A percentile compares a stretch with the other conserved stretches of the same genome.
Conservation (phyloP, 1,140 invertebrate species). For the Vanessa atalanta region DNA sequence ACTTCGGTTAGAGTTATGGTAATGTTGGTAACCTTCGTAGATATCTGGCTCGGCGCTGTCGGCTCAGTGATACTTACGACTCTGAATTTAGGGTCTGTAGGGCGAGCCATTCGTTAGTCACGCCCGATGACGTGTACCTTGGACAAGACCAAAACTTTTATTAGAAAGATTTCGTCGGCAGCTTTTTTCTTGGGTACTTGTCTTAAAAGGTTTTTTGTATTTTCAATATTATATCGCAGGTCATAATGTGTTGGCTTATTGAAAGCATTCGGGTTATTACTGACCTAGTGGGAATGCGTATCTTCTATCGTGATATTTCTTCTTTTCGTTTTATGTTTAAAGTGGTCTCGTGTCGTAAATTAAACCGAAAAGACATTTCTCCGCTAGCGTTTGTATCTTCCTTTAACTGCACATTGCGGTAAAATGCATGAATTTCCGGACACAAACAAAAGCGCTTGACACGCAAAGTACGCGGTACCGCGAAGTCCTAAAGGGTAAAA, state of each 20-base stretch:
- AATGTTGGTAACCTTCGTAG: constrained; percentile 72
- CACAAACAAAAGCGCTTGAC: constrained; percentile 71
- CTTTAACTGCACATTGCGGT: constrained; percentile 67
- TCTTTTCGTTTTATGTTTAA: constrained; percentile 35
- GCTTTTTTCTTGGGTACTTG: constrained; percentile 51
- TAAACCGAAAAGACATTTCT: constrained; percentile 64
- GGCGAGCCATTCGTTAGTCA: constrained; percentile 80
- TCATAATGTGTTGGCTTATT: constrained; percentile 43
- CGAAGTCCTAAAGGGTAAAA: constrained; percentile 73
- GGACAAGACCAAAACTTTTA: constrained; percentile 80
- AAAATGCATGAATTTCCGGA: constrained; percentile 74
- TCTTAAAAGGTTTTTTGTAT: constrained; percentile 64
- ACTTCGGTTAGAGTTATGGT: constrained; percentile 72
- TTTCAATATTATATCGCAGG: constrained; percentile 39
- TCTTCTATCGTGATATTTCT: constrained; percentile 16
- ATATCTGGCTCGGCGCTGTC: constrained; percentile 56
- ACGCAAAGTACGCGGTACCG: constrained; percentile 69
- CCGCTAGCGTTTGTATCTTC: constrained; percentile 60
- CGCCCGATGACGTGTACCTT: constrained; percentile 80
- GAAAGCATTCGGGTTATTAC: constrained; percentile 35
- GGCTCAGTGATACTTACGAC: constrained; percentile 78
- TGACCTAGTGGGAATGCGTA: constrained; percentile 32
- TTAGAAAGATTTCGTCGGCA: constrained; percentile 66
- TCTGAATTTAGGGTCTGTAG: constrained; percentile 80
- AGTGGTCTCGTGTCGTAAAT: constrained; percentile 52